Conservation (phyloP, 2,113 vertebrate species). For the Serranochromis macrocephalus region DNA sequence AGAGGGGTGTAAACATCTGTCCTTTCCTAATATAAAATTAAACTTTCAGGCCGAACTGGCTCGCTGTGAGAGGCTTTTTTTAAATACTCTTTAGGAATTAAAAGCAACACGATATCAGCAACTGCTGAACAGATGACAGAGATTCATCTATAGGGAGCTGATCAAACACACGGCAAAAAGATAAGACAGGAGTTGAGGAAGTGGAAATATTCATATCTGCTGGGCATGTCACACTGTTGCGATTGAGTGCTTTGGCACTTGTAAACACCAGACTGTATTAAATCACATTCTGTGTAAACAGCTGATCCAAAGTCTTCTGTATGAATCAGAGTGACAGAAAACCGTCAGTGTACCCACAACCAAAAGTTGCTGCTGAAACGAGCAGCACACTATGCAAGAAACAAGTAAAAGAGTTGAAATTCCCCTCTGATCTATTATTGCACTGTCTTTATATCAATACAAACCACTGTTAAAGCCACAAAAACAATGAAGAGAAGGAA, state of each 20-base stretch:
- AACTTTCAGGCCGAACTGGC: background rate
- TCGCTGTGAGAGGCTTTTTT: background rate
- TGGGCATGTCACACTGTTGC: background rate
- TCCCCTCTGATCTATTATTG: background rate
- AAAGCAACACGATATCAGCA: background rate
- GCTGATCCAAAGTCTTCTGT: background rate
- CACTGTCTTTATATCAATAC: background rate
- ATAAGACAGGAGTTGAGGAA: background rate
- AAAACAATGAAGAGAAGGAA: background rate
- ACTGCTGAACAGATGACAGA: background rate
- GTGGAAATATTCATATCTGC: background rate
- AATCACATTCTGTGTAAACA: background rate
- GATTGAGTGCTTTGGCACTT: background rate
- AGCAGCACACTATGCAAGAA: background rate
- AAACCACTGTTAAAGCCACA: background rate
- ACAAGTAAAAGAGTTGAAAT: background rate
- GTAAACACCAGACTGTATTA: background rate
- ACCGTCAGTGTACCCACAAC: background rate
- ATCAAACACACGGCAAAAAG: background rate
- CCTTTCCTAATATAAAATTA: background rate
- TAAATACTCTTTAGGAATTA: background rate
- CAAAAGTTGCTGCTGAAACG: background rate
- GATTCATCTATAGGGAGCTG: background rate
- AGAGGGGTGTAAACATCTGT: fast-evolving
- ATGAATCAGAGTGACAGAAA: background rate